These are phyloP conservation scores for Catharus bicknelli DNA, from an alignment of 2,113 vertebrate genomes.

Conservation along the genomic window DNA sequence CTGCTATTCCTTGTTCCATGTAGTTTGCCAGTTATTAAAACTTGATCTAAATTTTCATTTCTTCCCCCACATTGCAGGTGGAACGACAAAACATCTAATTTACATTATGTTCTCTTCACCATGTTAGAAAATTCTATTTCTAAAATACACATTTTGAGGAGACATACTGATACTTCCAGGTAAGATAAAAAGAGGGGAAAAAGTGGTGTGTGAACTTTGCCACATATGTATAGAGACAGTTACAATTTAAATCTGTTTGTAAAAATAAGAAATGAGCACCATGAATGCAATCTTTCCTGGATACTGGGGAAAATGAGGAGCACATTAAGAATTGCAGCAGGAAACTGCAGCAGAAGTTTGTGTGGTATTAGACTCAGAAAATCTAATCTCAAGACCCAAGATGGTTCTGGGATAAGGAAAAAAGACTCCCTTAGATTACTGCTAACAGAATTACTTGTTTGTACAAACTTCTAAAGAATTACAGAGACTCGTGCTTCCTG, in stretches of 20 bases:
- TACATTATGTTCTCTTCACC: conserved; percentile 92
- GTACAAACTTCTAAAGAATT: neutral
- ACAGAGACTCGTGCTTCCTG: neutral
- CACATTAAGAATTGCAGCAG: neutral
- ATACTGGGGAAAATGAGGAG: neutral
- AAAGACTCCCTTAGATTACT: neutral
- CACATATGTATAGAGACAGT: neutral
- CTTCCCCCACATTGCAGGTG: conserved; percentile 75
- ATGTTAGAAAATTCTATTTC: conserved; percentile 84
- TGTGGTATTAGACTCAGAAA: neutral
- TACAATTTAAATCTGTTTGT: neutral
- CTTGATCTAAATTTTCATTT: neutral
- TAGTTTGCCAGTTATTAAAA: neutral
- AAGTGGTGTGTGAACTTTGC: neutral
- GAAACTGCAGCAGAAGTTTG: neutral
- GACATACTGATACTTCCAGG: conserved; percentile 88
- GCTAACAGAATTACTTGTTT: neutral
- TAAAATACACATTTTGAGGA: conserved; percentile 87
- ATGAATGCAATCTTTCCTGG: neutral
- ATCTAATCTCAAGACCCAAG: neutral
- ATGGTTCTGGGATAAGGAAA: neutral
- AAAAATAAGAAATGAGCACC: neutral
- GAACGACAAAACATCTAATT: conserved; percentile 90
- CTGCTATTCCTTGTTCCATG: neutral
- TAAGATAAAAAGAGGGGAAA: conserved; percentile 44